phyloP scores from a whole-genome alignment of 2,797 vertebrate genomes.

The Hippopotamyrus pictus region DNA sequence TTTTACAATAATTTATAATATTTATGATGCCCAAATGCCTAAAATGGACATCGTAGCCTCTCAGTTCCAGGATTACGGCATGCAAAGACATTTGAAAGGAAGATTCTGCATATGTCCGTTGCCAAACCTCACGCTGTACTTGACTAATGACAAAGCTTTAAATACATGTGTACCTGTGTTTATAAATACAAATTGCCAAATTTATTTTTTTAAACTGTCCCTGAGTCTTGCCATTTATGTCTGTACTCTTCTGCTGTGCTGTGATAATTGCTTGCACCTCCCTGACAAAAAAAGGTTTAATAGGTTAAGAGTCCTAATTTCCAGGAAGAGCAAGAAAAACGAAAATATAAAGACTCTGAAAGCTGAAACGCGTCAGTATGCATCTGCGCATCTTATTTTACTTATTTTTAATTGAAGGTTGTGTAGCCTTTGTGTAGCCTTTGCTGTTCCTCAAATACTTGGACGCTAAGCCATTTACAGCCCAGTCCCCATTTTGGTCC shows the following conservation, averaged over 20 bases:
- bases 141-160: neutral
- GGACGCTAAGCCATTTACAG: neutral
- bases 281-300: neutral
- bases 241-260: neutral
- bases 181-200: slow-evolving; percentile 25
- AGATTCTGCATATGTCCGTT: neutral
- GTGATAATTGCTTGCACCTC: neutral
- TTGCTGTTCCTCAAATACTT: neutral
- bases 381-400: neutral
- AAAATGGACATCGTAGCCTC: neutral
- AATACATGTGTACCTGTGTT: slow-evolving; percentile 21
- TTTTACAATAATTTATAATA: neutral
- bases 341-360: neutral
- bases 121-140: neutral
- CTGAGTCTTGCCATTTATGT: slow-evolving; percentile 15
- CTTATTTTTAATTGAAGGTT: neutral
- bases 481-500: neutral
- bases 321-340: neutral
- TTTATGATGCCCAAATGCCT: neutral
- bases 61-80: neutral
- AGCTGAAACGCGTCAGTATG: neutral
- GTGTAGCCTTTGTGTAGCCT: neutral
- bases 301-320: neutral
- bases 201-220: slow-evolving; percentile 20
- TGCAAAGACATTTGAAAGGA: slow-evolving; percentile 10